Evolutionary conservation across 2,113 vertebrate species (phyloP), one percentile per base, ranked within the genome.

Genomic region (Petrocephalus microphthalmus): DNA sequence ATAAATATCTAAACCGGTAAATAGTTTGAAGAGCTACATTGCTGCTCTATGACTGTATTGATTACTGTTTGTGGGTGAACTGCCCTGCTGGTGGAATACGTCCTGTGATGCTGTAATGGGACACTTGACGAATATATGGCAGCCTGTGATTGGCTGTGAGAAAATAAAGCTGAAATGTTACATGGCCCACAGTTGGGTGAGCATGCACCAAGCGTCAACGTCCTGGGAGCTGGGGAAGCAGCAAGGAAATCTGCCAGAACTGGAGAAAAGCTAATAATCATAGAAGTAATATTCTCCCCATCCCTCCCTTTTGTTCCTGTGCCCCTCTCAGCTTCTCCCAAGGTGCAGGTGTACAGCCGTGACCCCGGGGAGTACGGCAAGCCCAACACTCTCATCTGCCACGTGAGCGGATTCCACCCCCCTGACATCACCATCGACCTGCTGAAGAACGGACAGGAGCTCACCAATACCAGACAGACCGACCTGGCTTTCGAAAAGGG

Each of bases 401-500:
- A 95, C 0, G 93, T 74, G 64, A 95, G 91, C 0, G 90, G 42
- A 42, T 98, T 98, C 91, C 95, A 98, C 42, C 98, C 98, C 0
- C 96, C 97, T 0, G 92, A 95, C 83, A 97, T 99, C 25, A 33
- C 29, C 0, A 94, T 98, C 10, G 0, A 53, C 0, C 67, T 99
- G 0, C 0, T 95, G 49, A 94, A 95, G 88, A 37, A 96, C 0
- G 94, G 51, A 0, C 0, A 0, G 0, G 90, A 89, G 0, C 90
- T 99, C 0, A 0, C 2, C 0, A 0, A 0, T 0, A 19, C 92
- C 0, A 0, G 83, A 0, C 93, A 91, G 56, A 90, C 95, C 0
- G 97, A 99, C 91, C 92, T 98, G 92, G 93, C 97, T 88, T 99
- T 98, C 92, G 92, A 93, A 0, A 84, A 93, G 0, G 89, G 95